Percentiles rank a stretch among this genome's conserved stretches.
phyloP scores from a whole-genome alignment of 2,113 vertebrate species.

The human region DNA sequence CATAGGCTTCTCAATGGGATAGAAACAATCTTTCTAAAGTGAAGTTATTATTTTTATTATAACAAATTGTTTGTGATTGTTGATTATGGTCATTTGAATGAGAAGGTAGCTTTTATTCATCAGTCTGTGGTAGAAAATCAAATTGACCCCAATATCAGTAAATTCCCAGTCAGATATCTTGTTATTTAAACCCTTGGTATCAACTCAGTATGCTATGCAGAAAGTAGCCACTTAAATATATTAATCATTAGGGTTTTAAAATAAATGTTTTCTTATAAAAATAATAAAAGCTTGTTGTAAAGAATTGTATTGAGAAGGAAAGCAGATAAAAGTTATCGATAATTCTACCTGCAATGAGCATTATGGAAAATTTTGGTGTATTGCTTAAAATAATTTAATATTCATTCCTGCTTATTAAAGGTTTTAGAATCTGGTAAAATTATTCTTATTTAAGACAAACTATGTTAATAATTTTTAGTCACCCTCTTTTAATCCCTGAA shows the following conservation, averaged over 20 bases:
- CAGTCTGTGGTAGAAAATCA: conserved; percentile 14
- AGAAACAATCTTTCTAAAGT: conserved; percentile 32
- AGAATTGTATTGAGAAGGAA: conserved; percentile 10
- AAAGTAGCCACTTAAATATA: conserved; percentile 32
- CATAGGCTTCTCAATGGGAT: conserved; percentile 10
- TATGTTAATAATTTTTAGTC: conserved; percentile 33
- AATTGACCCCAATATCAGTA: background rate
- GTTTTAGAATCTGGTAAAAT: conserved; percentile 36
- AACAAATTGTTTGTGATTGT: conserved; percentile 8
- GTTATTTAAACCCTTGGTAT: background rate
- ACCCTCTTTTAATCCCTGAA: conserved; percentile 29
- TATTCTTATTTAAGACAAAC: conserved; percentile 50
- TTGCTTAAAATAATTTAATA: conserved; percentile 44
- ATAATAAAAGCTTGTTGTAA: background rate
- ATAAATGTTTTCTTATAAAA: conserved; percentile 35
- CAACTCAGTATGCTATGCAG: background rate
- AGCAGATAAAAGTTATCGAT: conserved; percentile 1
- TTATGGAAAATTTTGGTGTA: conserved; percentile 18
- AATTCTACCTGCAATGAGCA: background rate
- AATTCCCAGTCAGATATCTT: conserved; percentile 4
- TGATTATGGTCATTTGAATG: background rate
- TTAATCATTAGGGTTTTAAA: background rate
- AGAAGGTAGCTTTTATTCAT: conserved; percentile 14
- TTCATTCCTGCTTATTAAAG: background rate
- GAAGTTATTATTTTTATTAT: conserved; percentile 1